These are phyloP conservation scores for Bubo blakistoni DNA, from an alignment of 2,113 vertebrate species.

Conservation along the genomic window DNA sequence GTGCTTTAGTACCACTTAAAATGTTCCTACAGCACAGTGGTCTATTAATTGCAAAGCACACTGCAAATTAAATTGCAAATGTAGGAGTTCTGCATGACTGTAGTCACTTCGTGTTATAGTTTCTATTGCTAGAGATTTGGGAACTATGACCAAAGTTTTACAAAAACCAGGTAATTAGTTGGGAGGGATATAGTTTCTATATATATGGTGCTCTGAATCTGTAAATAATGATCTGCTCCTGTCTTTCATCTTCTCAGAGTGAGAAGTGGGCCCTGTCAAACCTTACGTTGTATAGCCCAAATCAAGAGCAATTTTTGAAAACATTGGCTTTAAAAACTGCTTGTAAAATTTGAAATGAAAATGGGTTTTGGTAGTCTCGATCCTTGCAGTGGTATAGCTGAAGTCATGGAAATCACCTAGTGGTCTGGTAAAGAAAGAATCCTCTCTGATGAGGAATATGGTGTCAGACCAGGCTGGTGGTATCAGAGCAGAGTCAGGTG, in stretches of 20 bases:
- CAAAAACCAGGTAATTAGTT: neutral
- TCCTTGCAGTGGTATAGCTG: neutral
- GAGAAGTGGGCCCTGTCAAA: neutral
- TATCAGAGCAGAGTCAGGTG: neutral
- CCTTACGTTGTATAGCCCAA: neutral
- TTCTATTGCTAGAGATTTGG: neutral
- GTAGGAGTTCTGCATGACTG: neutral
- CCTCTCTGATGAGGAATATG: accelerated
- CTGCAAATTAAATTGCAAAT: neutral
- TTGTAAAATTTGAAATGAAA: neutral
- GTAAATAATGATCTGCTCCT: neutral
- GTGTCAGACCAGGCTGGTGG: neutral
- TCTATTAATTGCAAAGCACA: neutral
- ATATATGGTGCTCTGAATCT: neutral
- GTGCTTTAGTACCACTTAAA: neutral
- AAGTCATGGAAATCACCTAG: neutral
- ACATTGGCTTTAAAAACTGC: neutral
- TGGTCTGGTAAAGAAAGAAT: neutral
- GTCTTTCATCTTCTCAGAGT: neutral
- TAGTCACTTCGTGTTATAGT: neutral
- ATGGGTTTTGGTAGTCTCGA: neutral
- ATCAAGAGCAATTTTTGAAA: neutral
- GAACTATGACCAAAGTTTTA: neutral
- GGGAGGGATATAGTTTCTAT: neutral
- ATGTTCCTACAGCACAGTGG: neutral